These are phyloP conservation scores for Myrmophylax atrothorax DNA, from an alignment of 2,113 vertebrate species.

Conservation along the genomic window DNA sequence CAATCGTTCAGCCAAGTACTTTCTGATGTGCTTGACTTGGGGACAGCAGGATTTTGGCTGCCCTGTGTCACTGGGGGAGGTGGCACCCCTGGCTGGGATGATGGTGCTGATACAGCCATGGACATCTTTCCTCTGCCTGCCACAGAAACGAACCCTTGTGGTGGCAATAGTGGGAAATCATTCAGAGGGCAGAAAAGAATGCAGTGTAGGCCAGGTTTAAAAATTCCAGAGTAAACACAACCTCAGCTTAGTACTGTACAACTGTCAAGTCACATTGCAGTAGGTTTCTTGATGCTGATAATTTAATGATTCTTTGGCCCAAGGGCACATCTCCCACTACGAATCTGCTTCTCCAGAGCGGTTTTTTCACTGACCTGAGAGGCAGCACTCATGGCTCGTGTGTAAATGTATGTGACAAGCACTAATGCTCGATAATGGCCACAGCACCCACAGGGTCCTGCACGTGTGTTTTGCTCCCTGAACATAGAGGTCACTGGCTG, in stretches of 20 bases:
- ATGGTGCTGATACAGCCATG: background rate
- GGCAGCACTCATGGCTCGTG: background rate
- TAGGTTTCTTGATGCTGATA: background rate
- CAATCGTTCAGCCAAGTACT: background rate
- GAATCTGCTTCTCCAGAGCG: background rate
- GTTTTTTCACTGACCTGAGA: background rate
- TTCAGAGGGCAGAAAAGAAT: background rate
- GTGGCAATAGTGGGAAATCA: background rate
- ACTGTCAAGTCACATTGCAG: background rate
- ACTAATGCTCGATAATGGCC: constrained; percentile 6
- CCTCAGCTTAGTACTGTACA: background rate
- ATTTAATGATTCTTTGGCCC: constrained; percentile 15
- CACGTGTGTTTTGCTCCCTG: background rate
- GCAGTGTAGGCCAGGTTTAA: background rate
- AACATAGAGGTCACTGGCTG: background rate
- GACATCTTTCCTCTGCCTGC: background rate
- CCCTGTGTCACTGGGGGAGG: background rate
- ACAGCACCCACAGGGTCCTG: background rate
- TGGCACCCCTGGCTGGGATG: background rate
- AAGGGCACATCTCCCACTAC: background rate
- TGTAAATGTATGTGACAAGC: background rate
- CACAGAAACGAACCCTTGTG: background rate
- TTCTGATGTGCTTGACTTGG: background rate
- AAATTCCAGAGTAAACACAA: background rate
- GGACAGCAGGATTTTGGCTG: background rate